Percentiles rank a stretch among this genome's conserved stretches.
phyloP scores from a whole-genome alignment of 2,888 invertebrate species.

The Quadroppia sp. region DNA sequence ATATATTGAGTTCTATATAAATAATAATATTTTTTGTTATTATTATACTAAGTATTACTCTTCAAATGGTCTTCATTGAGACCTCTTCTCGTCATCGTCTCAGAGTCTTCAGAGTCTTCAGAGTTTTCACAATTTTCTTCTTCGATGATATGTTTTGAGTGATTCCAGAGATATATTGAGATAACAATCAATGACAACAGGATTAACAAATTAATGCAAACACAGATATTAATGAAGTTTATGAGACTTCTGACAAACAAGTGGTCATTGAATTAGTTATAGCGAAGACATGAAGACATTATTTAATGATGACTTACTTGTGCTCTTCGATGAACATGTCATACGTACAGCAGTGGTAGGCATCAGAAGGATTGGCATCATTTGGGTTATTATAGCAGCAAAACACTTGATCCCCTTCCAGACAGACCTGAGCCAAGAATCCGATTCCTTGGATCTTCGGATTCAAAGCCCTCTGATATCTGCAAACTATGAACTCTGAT shows the following conservation, averaged over 20 bases:
- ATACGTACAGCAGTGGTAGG: not conserved
- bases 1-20: no score
- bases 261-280: no score
- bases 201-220: constrained; percentile 4
- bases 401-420: not conserved
- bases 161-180: not conserved
- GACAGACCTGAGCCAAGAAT: not conserved
- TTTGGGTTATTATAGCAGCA: constrained; percentile 19
- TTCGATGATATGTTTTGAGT: not conserved
- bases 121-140: constrained; percentile 3
- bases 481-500: constrained; percentile 11
- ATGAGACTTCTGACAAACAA: not conserved
- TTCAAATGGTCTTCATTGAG: no score
- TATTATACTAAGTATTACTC: no score
- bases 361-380: not conserved
- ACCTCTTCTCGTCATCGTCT: no score
- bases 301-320: not conserved
- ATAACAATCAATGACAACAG: not conserved
- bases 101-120: no score
- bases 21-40: no score
- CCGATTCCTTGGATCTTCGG: not conserved
- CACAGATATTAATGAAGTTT: not conserved
- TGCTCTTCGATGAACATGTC: not conserved
- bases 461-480: no score
- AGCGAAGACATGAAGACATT: no score